Percentiles rank a stretch among this genome's conserved stretches.
Evolutionary conservation across 2,113 vertebrate genomes (phyloP).

Genomic region (Oxyura jamaicensis): DNA sequence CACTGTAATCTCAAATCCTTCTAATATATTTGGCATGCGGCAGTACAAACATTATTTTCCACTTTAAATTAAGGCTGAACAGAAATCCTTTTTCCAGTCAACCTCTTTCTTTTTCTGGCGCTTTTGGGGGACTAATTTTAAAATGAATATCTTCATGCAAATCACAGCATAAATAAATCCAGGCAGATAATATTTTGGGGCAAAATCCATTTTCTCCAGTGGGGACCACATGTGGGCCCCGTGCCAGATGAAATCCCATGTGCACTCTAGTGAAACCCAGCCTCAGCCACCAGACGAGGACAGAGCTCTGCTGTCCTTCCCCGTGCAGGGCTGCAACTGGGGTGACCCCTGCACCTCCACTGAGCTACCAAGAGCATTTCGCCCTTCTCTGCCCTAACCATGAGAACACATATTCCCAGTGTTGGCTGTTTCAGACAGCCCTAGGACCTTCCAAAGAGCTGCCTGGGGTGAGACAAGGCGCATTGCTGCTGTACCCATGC

Average conservation of each 20-base stretch:
- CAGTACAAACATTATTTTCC: conserved; percentile 52
- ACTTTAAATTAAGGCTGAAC: conserved; percentile 25
- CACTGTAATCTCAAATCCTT: conserved; percentile 53
- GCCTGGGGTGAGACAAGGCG: not conserved
- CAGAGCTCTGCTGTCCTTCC: not conserved
- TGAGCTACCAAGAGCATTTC: rapidly evolving
- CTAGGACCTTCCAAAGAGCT: not conserved
- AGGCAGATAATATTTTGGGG: conserved; percentile 28
- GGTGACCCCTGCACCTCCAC: not conserved
- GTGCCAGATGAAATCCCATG: not conserved
- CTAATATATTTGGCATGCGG: conserved; percentile 10
- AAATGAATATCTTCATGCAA: conserved; percentile 34
- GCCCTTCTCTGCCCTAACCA: not conserved
- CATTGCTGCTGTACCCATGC: not conserved
- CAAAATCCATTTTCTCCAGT: conserved; percentile 29
- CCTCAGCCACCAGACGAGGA: not conserved
- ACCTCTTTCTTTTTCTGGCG: conserved; percentile 15
- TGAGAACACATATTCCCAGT: not conserved
- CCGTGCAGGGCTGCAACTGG: not conserved
- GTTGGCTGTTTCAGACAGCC: not conserved
- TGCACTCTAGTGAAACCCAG: not conserved
- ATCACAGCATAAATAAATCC: conserved; percentile 52
- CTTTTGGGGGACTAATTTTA: conserved; percentile 12
- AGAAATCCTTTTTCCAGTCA: conserved; percentile 38
- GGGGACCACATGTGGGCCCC: not conserved